A percentile compares a stretch with the other conserved stretches of the same genome.
These are phyloP conservation scores for Carcina quercana DNA, from an alignment of 2,888 invertebrate genomes.

Conservation along the genomic window DNA sequence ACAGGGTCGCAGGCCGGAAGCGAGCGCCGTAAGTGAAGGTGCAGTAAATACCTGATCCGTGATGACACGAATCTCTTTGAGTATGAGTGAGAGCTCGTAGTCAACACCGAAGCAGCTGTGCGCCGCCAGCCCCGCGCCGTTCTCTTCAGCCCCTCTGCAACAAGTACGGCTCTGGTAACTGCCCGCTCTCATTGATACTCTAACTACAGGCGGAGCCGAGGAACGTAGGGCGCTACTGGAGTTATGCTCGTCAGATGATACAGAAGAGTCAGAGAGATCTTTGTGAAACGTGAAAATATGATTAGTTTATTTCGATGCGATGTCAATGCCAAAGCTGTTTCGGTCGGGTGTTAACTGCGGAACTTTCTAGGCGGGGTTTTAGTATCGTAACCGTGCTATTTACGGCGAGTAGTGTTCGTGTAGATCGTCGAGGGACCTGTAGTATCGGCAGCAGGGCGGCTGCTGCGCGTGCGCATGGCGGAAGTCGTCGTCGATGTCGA, in stretches of 20 bases:
- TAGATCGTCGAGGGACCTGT: constrained; percentile 80
- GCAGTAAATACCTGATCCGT: constrained; percentile 81
- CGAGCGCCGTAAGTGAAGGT: background rate
- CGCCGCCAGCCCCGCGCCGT: constrained; percentile 85
- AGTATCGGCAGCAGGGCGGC: constrained; percentile 84
- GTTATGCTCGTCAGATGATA: constrained; percentile 51
- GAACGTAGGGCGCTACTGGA: constrained; percentile 67
- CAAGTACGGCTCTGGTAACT: constrained; percentile 53
- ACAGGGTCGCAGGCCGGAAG: background rate
- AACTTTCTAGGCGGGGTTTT: constrained; percentile 64
- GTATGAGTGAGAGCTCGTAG: constrained; percentile 95
- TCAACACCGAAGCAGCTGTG: constrained; percentile 93
- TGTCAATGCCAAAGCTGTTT: constrained; percentile 42
- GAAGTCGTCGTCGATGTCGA: constrained; percentile 98
- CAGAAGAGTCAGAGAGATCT: constrained; percentile 30
- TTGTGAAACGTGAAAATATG: constrained; percentile 31
- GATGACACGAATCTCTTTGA: constrained; percentile 95
- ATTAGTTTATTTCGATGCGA: constrained; percentile 20
- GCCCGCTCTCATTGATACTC: constrained; percentile 55
- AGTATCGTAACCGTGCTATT: constrained; percentile 72
- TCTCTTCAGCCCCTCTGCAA: constrained; percentile 75
- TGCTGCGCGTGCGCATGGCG: constrained; percentile 85
- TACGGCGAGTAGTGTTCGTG: constrained; percentile 75
- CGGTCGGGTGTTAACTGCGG: constrained; percentile 64
- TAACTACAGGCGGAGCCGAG: constrained; percentile 64